Percentiles rank a stretch among this genome's conserved stretches.
phyloP scores from a whole-genome alignment of 2,888 invertebrate species.

The Desoria tigrina region DNA sequence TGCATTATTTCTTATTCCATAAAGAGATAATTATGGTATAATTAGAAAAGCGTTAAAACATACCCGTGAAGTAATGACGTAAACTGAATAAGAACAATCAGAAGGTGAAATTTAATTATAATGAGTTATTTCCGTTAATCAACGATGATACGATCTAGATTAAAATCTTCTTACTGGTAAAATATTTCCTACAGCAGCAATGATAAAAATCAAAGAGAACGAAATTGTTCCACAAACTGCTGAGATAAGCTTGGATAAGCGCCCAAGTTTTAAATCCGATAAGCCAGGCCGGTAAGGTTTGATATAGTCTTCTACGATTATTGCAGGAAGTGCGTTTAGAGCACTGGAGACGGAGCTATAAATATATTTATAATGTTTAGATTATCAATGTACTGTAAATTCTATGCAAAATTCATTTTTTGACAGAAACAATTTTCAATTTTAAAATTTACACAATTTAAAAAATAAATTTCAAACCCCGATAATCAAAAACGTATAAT shows the following conservation, averaged over 20 bases:
- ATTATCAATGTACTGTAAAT: not conserved
- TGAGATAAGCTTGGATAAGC: slow-evolving; percentile 71
- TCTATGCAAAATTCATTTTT: no score
- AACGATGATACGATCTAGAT: no score
- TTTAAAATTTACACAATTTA: no score
- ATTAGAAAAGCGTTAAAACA: no score
- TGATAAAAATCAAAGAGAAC: slow-evolving; percentile 79
- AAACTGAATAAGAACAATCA: slow-evolving; percentile 59
- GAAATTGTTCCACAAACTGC: slow-evolving; percentile 72
- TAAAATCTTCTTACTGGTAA: slow-evolving; percentile 65
- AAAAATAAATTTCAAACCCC: no score
- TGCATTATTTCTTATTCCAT: no score
- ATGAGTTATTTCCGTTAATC: no score
- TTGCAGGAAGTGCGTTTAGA: slow-evolving; percentile 86
- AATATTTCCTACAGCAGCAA: slow-evolving; percentile 84
- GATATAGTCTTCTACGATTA: slow-evolving; percentile 82
- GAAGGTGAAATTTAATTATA: not conserved
- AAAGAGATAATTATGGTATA: no score
- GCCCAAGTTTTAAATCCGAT: slow-evolving; percentile 63
- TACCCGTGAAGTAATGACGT: slow-evolving; percentile 86
- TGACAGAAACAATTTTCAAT: no score
- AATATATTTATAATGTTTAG: not conserved
- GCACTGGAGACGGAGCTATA: slow-evolving; percentile 89
- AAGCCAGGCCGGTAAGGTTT: slow-evolving; percentile 57
- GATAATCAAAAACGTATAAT: not conserved